Evolutionary conservation across 64 coral and sea anemone genomes (phyloP).

Genomic region (Pocillopora verrucosa): DNA sequence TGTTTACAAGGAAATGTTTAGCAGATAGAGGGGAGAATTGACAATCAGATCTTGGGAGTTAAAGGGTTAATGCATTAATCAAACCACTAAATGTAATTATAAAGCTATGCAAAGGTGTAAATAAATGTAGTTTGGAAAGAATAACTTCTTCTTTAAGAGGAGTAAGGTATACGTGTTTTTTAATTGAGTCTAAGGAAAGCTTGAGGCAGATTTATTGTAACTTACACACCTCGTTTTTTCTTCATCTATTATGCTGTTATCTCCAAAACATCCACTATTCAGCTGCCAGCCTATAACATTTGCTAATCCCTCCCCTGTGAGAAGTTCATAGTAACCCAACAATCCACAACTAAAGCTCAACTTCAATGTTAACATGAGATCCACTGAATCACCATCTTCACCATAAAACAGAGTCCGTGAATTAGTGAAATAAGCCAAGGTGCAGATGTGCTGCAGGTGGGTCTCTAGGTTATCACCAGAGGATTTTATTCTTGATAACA

Average conservation of each 20-base stretch:
- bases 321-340: background rate
- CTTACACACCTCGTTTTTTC: background rate
- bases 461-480: background rate
- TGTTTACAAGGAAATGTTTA: no score
- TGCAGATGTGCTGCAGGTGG: slow-evolving; percentile 8
- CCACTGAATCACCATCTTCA: background rate
- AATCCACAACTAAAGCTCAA: slow-evolving; percentile 27
- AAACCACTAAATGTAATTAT: no score
- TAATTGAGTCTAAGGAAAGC: no score
- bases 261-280: slow-evolving; percentile 14
- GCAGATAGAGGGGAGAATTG: no score
- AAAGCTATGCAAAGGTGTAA: no score
- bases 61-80: no score
- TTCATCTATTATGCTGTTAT: slow-evolving; percentile 8
- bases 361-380: background rate
- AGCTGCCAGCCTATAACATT: slow-evolving; percentile 18
- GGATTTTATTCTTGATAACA: background rate
- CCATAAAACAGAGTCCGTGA: background rate
- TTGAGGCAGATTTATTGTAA: background rate
- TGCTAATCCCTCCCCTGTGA: background rate
- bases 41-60: no score
- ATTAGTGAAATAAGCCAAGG: background rate
- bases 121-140: no score
- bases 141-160: no score
- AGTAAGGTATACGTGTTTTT: no score